Conservation (phyloP, 2,888 invertebrate species). For the Patella pellucida region DNA sequence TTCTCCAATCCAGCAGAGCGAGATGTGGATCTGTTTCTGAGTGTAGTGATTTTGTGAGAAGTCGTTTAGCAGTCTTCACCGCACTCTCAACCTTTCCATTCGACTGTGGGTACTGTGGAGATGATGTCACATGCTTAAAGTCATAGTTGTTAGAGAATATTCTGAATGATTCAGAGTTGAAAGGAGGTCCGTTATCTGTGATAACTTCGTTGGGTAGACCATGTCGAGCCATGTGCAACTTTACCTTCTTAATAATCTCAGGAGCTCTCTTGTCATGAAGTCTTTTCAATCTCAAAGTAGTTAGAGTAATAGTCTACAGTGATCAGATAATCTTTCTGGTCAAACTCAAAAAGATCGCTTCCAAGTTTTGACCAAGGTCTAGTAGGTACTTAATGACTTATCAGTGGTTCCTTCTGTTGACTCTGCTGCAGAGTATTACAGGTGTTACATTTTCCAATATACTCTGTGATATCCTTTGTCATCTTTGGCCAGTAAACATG, state of each 20-base stretch:
- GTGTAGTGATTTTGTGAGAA: not conserved
- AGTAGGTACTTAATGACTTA: not conserved
- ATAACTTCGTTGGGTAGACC: not conserved
- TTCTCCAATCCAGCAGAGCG: not conserved
- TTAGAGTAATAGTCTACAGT: constrained; percentile 1
- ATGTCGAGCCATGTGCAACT: not conserved
- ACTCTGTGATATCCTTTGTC: not conserved
- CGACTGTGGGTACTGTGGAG: not conserved
- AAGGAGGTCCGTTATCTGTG: not conserved
- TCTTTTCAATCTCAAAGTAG: not conserved
- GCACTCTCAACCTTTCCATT: not conserved
- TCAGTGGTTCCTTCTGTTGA: not conserved
- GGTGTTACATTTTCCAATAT: not conserved
- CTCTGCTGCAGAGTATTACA: not conserved
- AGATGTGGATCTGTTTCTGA: not conserved
- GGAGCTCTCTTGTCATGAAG: not conserved
- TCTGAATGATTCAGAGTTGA: not conserved
- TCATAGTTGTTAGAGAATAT: too few relatives aligned
- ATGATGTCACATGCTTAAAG: not conserved
- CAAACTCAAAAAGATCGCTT: not conserved
- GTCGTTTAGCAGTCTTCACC: not conserved
- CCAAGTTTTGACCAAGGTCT: not conserved
- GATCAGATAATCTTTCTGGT: not conserved
- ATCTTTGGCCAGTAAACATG: not conserved
- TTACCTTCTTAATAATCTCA: not conserved